Conservation (phyloP, 2,888 invertebrate species). For the Cryptops parisi region DNA sequence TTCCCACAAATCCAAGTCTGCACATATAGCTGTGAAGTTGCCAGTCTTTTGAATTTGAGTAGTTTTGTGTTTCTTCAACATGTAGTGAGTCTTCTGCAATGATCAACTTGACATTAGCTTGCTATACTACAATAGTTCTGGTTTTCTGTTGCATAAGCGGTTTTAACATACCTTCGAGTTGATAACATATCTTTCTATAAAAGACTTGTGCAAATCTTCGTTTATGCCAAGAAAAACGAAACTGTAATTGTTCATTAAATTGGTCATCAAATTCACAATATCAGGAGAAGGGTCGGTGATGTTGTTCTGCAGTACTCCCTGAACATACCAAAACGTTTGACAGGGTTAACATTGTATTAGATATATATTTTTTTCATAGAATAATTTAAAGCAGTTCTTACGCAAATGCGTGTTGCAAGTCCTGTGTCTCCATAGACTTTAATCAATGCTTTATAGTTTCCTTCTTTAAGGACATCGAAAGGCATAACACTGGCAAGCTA, state of each 20-base stretch:
- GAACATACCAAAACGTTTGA: not conserved
- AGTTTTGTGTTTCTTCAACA: constrained; percentile 4
- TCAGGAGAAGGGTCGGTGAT: not conserved
- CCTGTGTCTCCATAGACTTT: constrained; percentile 16
- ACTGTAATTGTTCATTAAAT: constrained; percentile 11
- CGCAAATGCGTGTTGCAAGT: constrained; percentile 14
- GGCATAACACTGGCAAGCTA: no score
- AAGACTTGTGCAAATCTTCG: constrained; percentile 8
- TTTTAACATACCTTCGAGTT: constrained; percentile 15
- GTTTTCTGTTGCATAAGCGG: not conserved
- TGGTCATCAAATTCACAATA: not conserved
- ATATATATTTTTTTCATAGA: not conserved
- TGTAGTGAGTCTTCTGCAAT: constrained; percentile 15
- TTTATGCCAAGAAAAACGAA: constrained; percentile 16
- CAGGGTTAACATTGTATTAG: not conserved
- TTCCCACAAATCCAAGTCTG: constrained; percentile 19
- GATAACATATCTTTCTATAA: constrained; percentile 12
- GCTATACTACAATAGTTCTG: not conserved
- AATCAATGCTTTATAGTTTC: constrained; percentile 5
- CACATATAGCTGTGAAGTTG: constrained; percentile 8
- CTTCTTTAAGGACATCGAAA: no score
- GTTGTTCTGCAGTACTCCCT: not conserved
- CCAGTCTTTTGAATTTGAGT: constrained; percentile 12
- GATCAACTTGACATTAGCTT: not conserved
- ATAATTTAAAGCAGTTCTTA: constrained; percentile 2